These are phyloP conservation scores for Luperina testacea DNA, from an alignment of 2,888 invertebrate species.

Conservation along the genomic window DNA sequence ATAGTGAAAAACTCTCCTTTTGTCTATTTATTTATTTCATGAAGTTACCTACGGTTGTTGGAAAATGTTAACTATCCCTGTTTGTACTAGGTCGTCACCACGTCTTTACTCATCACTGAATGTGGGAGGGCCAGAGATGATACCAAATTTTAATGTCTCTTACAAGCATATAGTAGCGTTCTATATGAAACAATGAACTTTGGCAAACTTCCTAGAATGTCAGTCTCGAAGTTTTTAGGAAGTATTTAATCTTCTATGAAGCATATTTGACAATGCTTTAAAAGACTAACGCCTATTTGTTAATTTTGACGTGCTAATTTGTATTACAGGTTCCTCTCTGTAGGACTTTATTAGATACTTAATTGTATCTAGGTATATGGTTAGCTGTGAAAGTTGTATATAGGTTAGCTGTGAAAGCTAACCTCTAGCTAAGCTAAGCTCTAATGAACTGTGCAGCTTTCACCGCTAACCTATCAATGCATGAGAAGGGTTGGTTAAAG, in stretches of 20 bases:
- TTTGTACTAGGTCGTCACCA: not conserved
- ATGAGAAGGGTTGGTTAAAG: too few relatives aligned
- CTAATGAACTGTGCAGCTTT: not conserved
- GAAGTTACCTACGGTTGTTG: not conserved
- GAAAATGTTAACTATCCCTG: constrained; percentile 1
- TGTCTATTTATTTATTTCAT: not conserved
- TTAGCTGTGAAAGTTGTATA: too few relatives aligned
- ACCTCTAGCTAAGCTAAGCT: too few relatives aligned
- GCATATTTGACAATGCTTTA: too few relatives aligned
- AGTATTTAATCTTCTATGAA: not conserved
- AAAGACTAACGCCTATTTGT: too few relatives aligned
- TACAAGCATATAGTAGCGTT: not conserved
- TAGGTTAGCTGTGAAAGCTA: too few relatives aligned
- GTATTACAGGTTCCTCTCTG: too few relatives aligned
- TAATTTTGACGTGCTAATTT: too few relatives aligned
- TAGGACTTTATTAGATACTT: too few relatives aligned
- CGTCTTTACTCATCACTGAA: not conserved
- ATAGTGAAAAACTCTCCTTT: not conserved
- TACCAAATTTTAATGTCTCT: not conserved
- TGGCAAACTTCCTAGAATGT: constrained; percentile 27
- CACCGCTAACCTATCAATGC: not conserved
- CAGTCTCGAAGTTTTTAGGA: not conserved
- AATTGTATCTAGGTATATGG: too few relatives aligned
- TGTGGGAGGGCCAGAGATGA: not conserved
- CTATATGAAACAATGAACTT: constrained; percentile 40